Base-by-base conservation (phyloP, 2,888 invertebrate genomes). In the Sylvicola cinctus region DNA sequence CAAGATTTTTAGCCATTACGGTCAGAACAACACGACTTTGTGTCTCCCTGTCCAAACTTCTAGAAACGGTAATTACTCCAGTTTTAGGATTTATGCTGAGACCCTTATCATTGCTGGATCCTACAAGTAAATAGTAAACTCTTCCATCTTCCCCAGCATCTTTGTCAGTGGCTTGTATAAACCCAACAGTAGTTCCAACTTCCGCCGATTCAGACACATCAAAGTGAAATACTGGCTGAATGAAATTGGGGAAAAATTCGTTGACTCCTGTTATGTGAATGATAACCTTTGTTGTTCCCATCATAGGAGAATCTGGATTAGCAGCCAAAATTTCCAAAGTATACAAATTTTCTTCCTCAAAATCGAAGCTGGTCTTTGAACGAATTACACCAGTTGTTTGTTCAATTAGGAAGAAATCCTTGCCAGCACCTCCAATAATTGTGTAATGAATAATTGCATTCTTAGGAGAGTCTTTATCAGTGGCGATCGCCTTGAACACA, bases 1-100 rank as follows among this genome's bases (percentile, higher is more conserved):
- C 93, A 33, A 75, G 74, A 51, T 95, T 95, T 60, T 95, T 95
- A 0, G 91, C 91, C 63, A 93, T 68, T 0, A 91, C 88, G 1
- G 87, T 87, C 8, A 93, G 58, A 0, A 88, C 81, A 2, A 85
- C 85, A 38, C 88, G 66, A 48, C 78, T 85, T 55, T 87, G 85
- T 0, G 84, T 84, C 60, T 88, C 87, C 36, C 87, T 65, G 45
- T 88, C 87, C 40, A 81, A 64, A 49, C 74, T 73, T 38, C 79
- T 66, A 0, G 85, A 76, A 0, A 93, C 87, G 40, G 72, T 69
- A 39, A 93, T 78, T 1, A 76, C 70, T 2, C 91, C 93, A 0
- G 77, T 79, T 48, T 79, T 75, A 0, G 80, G 64, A 48, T 84
- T 79, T 28, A 93, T 79, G 20, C 70, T 70, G 50, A 93, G 93